Evolutionary conservation across 2,888 invertebrate species (phyloP).

Genomic region (Blastobasis lacticolella): DNA sequence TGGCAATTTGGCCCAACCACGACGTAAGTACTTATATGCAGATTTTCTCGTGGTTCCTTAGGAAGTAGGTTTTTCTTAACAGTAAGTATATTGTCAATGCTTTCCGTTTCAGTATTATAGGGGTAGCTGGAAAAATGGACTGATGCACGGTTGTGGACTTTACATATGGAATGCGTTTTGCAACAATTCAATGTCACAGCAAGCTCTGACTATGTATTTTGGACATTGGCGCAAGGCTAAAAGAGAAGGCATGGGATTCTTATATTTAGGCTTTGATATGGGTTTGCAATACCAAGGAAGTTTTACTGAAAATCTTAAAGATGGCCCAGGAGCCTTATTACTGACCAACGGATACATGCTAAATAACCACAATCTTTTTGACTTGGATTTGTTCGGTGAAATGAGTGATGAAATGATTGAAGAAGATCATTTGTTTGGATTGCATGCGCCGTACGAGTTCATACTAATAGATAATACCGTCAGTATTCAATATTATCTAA

Average conservation of each 20-base stretch:
- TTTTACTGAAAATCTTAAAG: conserved; percentile 71
- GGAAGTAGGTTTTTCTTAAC: neutral
- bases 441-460: too few relatives aligned
- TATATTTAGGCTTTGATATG: conserved; percentile 64
- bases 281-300: conserved; percentile 73
- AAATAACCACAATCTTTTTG: too few relatives aligned
- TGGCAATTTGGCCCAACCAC: conserved; percentile 76
- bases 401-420: too few relatives aligned
- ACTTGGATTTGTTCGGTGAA: too few relatives aligned
- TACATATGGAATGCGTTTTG: conserved; percentile 73
- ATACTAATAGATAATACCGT: too few relatives aligned
- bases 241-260: conserved; percentile 64
- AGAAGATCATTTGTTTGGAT: too few relatives aligned
- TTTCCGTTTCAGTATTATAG: conserved; percentile 62
- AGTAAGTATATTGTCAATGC: neutral
- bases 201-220: conserved; percentile 63
- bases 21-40: conserved; percentile 52
- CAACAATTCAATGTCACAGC: conserved; percentile 69
- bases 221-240: conserved; percentile 73
- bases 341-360: conserved; percentile 65
- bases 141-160: conserved; percentile 73
- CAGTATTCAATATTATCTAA: too few relatives aligned
- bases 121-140: conserved; percentile 74
- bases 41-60: neutral
- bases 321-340: conserved; percentile 69